phyloP scores from a whole-genome alignment of 2,113 vertebrate species.

The Tragelaphus strepsiceros region DNA sequence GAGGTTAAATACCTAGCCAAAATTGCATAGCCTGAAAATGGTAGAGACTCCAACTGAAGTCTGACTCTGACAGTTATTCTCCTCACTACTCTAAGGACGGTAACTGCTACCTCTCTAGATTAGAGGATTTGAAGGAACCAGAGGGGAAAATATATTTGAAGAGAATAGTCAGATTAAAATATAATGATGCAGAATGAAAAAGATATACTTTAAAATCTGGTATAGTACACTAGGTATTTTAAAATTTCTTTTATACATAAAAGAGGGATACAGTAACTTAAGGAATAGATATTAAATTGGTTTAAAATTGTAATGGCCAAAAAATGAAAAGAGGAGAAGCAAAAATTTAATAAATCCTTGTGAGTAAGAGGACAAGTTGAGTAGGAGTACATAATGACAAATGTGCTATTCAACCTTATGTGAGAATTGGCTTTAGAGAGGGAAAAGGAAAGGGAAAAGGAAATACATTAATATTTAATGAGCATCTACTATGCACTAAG shows the following conservation, averaged over 20 bases:
- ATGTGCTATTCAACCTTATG: not conserved
- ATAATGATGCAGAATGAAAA: not conserved
- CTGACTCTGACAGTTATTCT: not conserved
- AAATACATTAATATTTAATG: not conserved
- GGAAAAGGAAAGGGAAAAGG: not conserved
- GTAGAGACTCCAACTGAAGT: not conserved
- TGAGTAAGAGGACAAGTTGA: not conserved
- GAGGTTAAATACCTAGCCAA: not conserved
- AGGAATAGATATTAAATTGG: not conserved
- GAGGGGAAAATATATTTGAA: not conserved
- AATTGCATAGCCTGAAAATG: not conserved
- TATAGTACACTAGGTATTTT: not conserved
- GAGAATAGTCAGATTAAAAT: not conserved
- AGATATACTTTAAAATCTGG: not conserved
- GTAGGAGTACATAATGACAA: not conserved
- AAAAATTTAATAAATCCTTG: not conserved
- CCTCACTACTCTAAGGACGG: not conserved
- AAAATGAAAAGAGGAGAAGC: not conserved
- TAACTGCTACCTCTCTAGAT: not conserved
- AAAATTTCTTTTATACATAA: not conserved
- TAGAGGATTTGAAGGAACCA: not conserved
- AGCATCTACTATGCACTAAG: not conserved
- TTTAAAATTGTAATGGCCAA: not conserved
- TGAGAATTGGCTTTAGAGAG: not conserved
- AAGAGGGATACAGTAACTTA: not conserved